Percentiles rank a stretch among this genome's conserved stretches.
These are phyloP conservation scores for Rhinella marina DNA, from an alignment of 2,797 vertebrate genomes.

Conservation along the genomic window DNA sequence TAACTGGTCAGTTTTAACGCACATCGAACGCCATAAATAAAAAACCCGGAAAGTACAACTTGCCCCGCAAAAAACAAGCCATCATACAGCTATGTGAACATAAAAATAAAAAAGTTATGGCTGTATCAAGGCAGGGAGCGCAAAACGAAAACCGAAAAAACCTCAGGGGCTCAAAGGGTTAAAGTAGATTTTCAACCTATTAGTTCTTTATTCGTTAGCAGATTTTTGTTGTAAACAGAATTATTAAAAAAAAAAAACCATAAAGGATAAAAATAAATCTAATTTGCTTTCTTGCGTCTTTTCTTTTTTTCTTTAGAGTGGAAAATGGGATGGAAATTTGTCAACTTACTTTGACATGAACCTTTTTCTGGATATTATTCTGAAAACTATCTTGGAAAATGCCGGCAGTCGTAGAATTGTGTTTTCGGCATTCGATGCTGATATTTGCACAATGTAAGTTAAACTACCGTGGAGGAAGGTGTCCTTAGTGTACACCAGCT, in stretches of 20 bases:
- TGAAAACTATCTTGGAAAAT: conserved; percentile 88
- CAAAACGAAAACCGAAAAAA: too few relatives aligned
- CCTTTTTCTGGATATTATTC: conserved; percentile 87
- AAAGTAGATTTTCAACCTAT: not conserved
- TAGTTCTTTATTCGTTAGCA: not conserved
- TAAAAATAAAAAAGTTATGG: too few relatives aligned
- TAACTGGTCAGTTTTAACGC: too few relatives aligned
- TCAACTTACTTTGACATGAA: conserved; percentile 98
- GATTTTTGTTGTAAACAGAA: too few relatives aligned
- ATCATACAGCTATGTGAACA: too few relatives aligned
- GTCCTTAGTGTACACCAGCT: too few relatives aligned
- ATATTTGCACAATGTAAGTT: conserved; percentile 95
- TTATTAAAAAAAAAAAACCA: not conserved
- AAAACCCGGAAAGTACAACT: too few relatives aligned
- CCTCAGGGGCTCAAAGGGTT: too few relatives aligned
- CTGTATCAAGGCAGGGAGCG: too few relatives aligned
- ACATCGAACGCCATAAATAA: too few relatives aligned
- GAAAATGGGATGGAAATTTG: conserved; percentile 92
- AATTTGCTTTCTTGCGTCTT: not conserved
- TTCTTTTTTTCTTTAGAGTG: conserved; percentile 77
- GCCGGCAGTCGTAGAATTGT: conserved; percentile 88
- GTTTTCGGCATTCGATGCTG: conserved; percentile 96
- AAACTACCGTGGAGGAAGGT: not conserved
- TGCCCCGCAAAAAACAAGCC: too few relatives aligned
- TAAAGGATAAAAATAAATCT: not conserved